phyloP scores from a whole-genome alignment of 2,888 invertebrate species.

The Nephrotoma guestfalica region DNA sequence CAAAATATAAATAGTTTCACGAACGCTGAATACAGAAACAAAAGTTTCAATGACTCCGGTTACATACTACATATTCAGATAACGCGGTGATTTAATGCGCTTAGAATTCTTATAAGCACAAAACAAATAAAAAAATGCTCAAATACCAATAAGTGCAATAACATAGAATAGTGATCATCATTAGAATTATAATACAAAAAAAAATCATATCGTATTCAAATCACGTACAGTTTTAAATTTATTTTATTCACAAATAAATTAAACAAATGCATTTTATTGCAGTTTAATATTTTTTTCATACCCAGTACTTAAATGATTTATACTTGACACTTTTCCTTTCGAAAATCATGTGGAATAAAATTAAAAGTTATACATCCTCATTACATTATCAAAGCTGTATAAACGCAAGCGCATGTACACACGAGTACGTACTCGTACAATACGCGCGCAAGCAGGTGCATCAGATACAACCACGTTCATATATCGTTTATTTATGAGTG shows the following conservation, averaged over 20 bases:
- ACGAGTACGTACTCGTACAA: background rate
- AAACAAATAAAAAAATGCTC: too few relatives aligned
- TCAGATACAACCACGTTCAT: background rate
- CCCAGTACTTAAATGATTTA: background rate
- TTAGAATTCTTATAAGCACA: too few relatives aligned
- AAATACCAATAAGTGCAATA: background rate
- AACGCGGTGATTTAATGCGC: too few relatives aligned
- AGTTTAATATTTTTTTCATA: background rate
- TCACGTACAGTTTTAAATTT: background rate
- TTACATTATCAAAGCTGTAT: background rate
- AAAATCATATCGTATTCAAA: background rate
- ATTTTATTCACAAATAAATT: background rate
- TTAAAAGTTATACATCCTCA: background rate
- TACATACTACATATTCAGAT: too few relatives aligned
- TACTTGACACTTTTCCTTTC: background rate
- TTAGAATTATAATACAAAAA: background rate
- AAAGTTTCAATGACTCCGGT: too few relatives aligned
- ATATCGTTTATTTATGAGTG: background rate
- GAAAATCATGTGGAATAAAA: background rate
- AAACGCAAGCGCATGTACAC: background rate
- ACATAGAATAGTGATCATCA: background rate
- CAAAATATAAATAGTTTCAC: too few relatives aligned
- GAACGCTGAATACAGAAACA: too few relatives aligned
- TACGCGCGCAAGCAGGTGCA: too few relatives aligned
- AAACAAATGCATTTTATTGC: background rate